A percentile compares a stretch with the other conserved stretches of the same genome.
Evolutionary conservation across 2,797 vertebrate species (phyloP).

Genomic region (Megalops cyprinoides): DNA sequence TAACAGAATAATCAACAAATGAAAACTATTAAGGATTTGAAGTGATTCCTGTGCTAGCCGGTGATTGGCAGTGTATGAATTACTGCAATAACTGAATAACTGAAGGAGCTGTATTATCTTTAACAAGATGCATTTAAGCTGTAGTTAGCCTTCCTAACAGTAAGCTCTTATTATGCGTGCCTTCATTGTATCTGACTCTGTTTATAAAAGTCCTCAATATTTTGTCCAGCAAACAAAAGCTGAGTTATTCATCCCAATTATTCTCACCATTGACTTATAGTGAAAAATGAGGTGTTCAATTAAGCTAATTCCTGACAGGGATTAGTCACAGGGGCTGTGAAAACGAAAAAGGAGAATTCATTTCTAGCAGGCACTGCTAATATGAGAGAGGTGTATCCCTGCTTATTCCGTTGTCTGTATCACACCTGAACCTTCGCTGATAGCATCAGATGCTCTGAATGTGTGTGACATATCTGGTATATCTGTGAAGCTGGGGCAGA

Average conservation of each 20-base stretch:
- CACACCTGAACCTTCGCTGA: slow-evolving; percentile 6
- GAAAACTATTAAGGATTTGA: not conserved
- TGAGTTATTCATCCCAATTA: slow-evolving; percentile 88
- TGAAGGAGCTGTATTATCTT: slow-evolving; percentile 31
- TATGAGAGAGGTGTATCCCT: not conserved
- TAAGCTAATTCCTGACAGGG: slow-evolving; percentile 83
- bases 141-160: slow-evolving; percentile 69
- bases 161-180: slow-evolving; percentile 66
- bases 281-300: slow-evolving; percentile 86
- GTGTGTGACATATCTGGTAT: not conserved
- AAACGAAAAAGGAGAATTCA: slow-evolving; percentile 44
- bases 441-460: slow-evolving; percentile 40
- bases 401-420: not conserved
- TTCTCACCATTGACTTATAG: slow-evolving; percentile 82
- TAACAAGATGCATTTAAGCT: slow-evolving; percentile 57
- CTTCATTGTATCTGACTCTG: slow-evolving; percentile 68
- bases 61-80: not conserved
- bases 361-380: not conserved
- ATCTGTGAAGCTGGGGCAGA: not conserved
- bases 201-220: too few species aligned
- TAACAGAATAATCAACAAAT: not conserved
- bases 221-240: slow-evolving; percentile 77
- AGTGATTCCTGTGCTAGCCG: not conserved
- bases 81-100: not conserved
- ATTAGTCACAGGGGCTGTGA: slow-evolving; percentile 59